Conservation (phyloP, 2,888 invertebrate species). For the Spialia ferax region DNA sequence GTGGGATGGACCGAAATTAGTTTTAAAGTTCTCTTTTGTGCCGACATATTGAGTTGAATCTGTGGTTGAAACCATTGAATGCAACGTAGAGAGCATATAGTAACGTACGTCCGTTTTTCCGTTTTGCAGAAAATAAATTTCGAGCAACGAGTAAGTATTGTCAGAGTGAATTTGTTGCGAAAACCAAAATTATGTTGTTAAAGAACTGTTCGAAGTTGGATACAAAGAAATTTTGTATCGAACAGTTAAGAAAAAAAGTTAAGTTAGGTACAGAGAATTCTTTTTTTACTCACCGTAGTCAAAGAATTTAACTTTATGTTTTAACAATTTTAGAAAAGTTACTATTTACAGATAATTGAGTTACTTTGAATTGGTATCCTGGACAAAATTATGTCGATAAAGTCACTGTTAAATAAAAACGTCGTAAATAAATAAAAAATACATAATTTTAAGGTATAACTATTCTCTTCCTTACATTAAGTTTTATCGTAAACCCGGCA, state of each 20-base stretch:
- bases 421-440: too few relatives aligned
- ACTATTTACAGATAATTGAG: too few relatives aligned
- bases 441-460: too few relatives aligned
- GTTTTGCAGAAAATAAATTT: slow-evolving; percentile 19
- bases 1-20: slow-evolving; percentile 12
- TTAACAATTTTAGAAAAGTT: too few relatives aligned
- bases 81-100: background rate
- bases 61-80: slow-evolving; percentile 15
- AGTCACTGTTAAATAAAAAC: too few relatives aligned
- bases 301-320: too few relatives aligned
- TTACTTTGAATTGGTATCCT: too few relatives aligned
- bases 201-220: background rate
- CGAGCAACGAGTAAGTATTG: slow-evolving; percentile 13
- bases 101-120: slow-evolving; percentile 13
- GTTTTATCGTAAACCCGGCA: too few relatives aligned
- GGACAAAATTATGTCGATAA: too few relatives aligned
- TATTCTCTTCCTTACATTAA: too few relatives aligned
- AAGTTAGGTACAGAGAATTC: too few relatives aligned
- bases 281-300: too few relatives aligned
- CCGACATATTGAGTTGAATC: slow-evolving; percentile 19
- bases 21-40: slow-evolving; percentile 28
- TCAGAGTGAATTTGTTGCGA: slow-evolving; percentile 4
- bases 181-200: background rate
- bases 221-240: background rate
- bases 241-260: background rate